Conservation (phyloP, 2,888 invertebrate genomes). For the Zeuzera pyrina region DNA sequence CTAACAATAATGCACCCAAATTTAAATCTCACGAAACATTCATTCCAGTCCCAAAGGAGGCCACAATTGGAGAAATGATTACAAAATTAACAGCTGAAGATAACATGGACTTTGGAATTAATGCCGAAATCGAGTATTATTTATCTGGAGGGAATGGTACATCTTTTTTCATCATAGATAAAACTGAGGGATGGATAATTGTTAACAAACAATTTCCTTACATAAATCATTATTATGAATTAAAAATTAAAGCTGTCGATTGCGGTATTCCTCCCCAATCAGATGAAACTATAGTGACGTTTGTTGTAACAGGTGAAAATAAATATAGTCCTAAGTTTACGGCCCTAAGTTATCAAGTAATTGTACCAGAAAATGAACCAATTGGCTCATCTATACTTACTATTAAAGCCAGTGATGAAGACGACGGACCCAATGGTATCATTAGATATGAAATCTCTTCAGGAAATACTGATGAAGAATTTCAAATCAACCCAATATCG, state of each 20-base stretch:
- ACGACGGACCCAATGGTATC: slow-evolving; percentile 92
- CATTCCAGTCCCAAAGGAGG: slow-evolving; percentile 87
- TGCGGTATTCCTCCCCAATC: slow-evolving; percentile 90
- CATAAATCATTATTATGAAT: slow-evolving; percentile 76
- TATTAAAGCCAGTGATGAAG: slow-evolving; percentile 88
- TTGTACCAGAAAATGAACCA: slow-evolving; percentile 93
- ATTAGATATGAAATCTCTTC: slow-evolving; percentile 87
- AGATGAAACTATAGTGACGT: slow-evolving; percentile 80
- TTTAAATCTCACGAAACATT: slow-evolving; percentile 84
- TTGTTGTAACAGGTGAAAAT: slow-evolving; percentile 91
- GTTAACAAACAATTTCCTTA: slow-evolving; percentile 74
- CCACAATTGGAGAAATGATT: slow-evolving; percentile 79
- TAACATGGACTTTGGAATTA: slow-evolving; percentile 87
- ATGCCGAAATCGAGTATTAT: slow-evolving; percentile 89
- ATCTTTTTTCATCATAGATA: slow-evolving; percentile 81
- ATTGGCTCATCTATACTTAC: slow-evolving; percentile 88
- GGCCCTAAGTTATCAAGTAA: slow-evolving; percentile 88
- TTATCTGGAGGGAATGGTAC: slow-evolving; percentile 84
- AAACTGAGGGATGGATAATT: slow-evolving; percentile 86
- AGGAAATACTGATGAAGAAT: slow-evolving; percentile 86
- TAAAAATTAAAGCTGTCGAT: slow-evolving; percentile 85
- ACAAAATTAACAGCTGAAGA: slow-evolving; percentile 83
- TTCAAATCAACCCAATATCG: slow-evolving; percentile 81
- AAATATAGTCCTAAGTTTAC: slow-evolving; percentile 85
- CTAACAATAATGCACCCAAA: slow-evolving; percentile 91